phyloP scores from a whole-genome alignment of 2,797 vertebrate genomes.

The Apodemus agrarius region DNA sequence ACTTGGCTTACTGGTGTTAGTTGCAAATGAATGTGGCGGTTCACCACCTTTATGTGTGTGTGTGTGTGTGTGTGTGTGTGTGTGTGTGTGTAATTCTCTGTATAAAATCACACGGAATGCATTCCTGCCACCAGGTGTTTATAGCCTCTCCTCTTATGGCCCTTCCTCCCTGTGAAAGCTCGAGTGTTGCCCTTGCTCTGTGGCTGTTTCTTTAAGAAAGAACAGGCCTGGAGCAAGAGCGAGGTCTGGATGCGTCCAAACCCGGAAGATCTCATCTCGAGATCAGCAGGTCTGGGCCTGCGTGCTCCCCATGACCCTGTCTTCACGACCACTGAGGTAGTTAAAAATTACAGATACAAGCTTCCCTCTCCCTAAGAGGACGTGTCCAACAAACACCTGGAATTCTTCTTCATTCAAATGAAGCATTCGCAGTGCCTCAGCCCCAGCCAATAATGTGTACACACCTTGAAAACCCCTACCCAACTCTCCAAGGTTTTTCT shows the following conservation, averaged over 20 bases:
- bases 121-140: neutral
- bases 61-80: neutral
- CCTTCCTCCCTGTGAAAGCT: neutral
- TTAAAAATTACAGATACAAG: neutral
- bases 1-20: neutral
- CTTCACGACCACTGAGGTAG: neutral
- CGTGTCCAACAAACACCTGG: neutral
- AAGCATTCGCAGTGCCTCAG: neutral
- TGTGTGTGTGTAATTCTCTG: neutral
- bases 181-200: neutral
- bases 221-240: neutral
- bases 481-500: neutral
- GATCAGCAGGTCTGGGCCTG: neutral
- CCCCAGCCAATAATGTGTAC: neutral
- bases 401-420: neutral
- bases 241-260: neutral
- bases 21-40: neutral
- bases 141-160: neutral
- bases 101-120: slow-evolving; percentile 10
- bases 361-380: neutral
- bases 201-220: neutral
- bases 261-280: neutral
- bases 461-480: neutral
- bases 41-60: neutral
- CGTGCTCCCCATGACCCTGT: neutral